phyloP scores from a whole-genome alignment of 2,113 vertebrate species.

The Microtus montanus region DNA sequence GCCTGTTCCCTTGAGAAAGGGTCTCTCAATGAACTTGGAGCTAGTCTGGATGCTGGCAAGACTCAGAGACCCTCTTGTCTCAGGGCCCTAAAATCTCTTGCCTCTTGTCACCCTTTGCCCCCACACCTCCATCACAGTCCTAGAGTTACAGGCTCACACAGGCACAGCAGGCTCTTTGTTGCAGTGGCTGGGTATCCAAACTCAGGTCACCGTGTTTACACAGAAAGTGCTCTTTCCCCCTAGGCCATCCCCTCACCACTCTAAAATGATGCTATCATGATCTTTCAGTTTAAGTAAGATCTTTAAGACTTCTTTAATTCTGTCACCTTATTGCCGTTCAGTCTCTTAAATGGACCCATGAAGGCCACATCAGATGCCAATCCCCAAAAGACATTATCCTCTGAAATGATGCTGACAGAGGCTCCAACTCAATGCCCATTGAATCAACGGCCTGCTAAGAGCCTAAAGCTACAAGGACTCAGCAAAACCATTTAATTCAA shows the following conservation, averaged over 20 bases:
- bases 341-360: neutral
- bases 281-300: neutral
- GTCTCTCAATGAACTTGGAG: neutral
- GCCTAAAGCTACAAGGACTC: neutral
- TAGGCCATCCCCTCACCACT: no score
- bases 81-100: no score
- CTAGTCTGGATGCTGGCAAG: neutral
- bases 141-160: neutral
- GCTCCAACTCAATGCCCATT: neutral
- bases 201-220: neutral
- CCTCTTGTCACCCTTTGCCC: neutral
- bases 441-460: neutral
- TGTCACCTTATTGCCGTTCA: neutral
- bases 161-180: no score
- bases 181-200: neutral
- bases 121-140: no score
- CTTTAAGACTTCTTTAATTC: neutral
- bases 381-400: neutral
- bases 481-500: conserved; percentile 18
- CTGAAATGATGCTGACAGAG: neutral
- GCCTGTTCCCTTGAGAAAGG: neutral
- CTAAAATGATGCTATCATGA: neutral
- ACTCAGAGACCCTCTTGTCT: neutral
- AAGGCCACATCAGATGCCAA: neutral
- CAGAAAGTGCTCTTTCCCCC: neutral